Base-by-base conservation (phyloP, 2,113 vertebrate genomes). In the Otocyon megalotis region DNA sequence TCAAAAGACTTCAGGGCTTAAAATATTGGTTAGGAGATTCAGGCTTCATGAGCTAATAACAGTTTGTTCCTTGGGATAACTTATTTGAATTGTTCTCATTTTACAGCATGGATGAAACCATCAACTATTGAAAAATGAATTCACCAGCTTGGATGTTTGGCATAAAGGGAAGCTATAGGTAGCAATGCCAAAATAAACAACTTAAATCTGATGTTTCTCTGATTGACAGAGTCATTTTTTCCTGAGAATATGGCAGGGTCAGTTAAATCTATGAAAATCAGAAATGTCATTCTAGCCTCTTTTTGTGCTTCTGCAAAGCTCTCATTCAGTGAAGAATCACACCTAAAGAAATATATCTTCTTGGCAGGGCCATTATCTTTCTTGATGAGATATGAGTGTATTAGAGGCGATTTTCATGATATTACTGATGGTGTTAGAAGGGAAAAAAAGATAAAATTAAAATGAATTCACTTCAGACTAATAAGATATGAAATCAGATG, bases 341-440 rank as follows among this genome's bases (percentile, higher is more conserved):
- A 62, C 30, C 28, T 74, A 7, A 84, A 89, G 58, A 96, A 74
- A 85, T 89, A 86, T 17, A 54, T 86, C 62, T 94, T 92, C 35
- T 96, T 95, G 94, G 71, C 71, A 96, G 53, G 53, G 5, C 84
- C n/a, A 95, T 96, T 97, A 88, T 90, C 85, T 94, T 96, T 97
- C 84, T 67, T 94, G 93, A 88, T 94, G 96, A 97, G 94, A 87
- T 90, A 82, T 43, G 77, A 96, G 32, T 81, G 83, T 83, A 92
- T 92, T 96, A 93, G 48, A 96, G 56, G 37, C 84, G 71, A 94
- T 93, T 97, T 69, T 96, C 86, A 30, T 92, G 90, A 96, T 93
- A 85, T 94, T 88, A 37, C 35, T 81, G 69, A 85, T 87, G 22
- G 32, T 90, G 32, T 89, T 80, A 93, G 76, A 28, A 53, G 15